Evolutionary conservation across 2,888 invertebrate species (phyloP).

Genomic region (Torymus texanus): DNA sequence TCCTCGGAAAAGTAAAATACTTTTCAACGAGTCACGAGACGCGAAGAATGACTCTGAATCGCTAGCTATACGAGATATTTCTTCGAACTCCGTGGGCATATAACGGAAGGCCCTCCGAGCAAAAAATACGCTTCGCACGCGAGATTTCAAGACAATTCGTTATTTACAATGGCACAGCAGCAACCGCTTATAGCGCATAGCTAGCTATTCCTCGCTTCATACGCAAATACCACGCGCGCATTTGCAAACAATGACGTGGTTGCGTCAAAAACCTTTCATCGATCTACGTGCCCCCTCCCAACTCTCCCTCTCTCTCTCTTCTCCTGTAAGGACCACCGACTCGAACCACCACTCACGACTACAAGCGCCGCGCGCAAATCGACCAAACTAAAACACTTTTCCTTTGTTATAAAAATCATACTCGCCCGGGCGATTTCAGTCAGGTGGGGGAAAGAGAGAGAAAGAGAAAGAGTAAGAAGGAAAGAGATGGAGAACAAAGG

Average conservation of each 20-base stretch:
- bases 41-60: too few relatives aligned
- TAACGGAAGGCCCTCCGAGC: not conserved
- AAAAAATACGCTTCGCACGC: slow-evolving; percentile 18
- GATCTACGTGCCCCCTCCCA: slow-evolving; percentile 15
- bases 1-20: too few relatives aligned
- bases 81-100: too few relatives aligned
- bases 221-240: slow-evolving; percentile 22
- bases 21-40: too few relatives aligned
- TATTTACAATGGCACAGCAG: slow-evolving; percentile 14
- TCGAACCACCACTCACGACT: too few relatives aligned
- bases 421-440: not conserved
- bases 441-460: too few relatives aligned
- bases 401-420: slow-evolving; percentile 54
- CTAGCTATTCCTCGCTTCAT: too few relatives aligned
- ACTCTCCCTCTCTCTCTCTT: too few relatives aligned
- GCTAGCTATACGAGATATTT: too few relatives aligned
- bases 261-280: slow-evolving; percentile 46
- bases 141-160: slow-evolving; percentile 20
- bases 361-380: too few relatives aligned
- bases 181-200: not conserved
- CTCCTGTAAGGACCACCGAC: too few relatives aligned
- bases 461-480: not conserved
- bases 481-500: slow-evolving; percentile 50
- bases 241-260: slow-evolving; percentile 53
- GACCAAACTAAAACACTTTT: slow-evolving; percentile 39